phyloP scores from a whole-genome alignment of 2,888 invertebrate species.

The Cephalotes varians region DNA sequence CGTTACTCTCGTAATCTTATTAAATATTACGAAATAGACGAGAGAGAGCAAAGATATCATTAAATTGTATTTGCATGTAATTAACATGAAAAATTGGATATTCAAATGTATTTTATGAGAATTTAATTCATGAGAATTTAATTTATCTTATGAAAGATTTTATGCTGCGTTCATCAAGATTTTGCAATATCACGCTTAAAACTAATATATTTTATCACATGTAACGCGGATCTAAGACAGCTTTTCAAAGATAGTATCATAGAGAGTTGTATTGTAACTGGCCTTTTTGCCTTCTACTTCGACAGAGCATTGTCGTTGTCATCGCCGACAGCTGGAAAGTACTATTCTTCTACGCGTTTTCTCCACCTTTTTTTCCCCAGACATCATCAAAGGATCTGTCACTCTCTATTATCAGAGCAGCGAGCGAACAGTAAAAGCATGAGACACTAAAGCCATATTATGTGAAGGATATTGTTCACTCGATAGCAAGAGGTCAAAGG shows the following conservation, averaged over 20 bases:
- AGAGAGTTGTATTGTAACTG: slow-evolving; percentile 62
- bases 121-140: slow-evolving; percentile 2
- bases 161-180: neutral
- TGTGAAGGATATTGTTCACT: slow-evolving; percentile 73
- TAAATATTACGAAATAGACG: slow-evolving; percentile 13
- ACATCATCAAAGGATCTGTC: slow-evolving; percentile 77
- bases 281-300: slow-evolving; percentile 58
- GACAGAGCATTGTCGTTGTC: slow-evolving; percentile 53
- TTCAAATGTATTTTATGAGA: no score
- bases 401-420: slow-evolving; percentile 73
- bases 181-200: neutral
- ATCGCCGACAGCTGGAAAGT: slow-evolving; percentile 69
- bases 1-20: slow-evolving; percentile 3
- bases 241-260: slow-evolving; percentile 58
- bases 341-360: slow-evolving; percentile 29
- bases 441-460: slow-evolving; percentile 71
- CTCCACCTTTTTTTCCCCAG: slow-evolving; percentile 42
- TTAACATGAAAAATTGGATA: neutral
- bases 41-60: neutral
- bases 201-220: slow-evolving; percentile 1
- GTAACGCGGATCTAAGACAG: slow-evolving; percentile 20
- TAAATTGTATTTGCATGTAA: neutral
- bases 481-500: slow-evolving; percentile 70
- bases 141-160: neutral
- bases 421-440: slow-evolving; percentile 71